Evolutionary conservation across 1,140 invertebrate species (phyloP), one percentile per base, ranked within the genome.

Genomic region (Neomicropteryx cornuta): DNA sequence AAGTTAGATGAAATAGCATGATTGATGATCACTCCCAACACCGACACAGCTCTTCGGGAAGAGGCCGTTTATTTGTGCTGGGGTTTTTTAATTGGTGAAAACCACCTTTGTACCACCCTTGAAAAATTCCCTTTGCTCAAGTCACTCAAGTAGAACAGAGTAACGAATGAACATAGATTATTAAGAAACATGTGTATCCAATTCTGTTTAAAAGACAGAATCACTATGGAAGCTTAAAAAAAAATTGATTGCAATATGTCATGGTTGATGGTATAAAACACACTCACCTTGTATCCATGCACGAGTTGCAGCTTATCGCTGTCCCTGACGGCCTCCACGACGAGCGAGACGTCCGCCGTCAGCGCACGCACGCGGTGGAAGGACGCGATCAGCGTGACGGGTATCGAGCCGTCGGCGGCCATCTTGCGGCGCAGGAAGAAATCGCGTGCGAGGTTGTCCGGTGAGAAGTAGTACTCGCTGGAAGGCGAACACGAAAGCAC

Each of bases 401-500:
- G 89, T 35, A 99, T 76, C 56, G 81, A 98, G 35, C 96, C 96
- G 52, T 96, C 79, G 11, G 76, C 53, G 52, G 93, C 85, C 96
- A 99, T 99, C 75, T 95, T 95, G 42, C 91, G 77, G 36, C 96
- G 76, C 46, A 99, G 71, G 68, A 95, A 99, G 64, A 97, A 92
- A 60, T 99, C 96, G 51, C 87, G 81, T 48, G 86, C 77, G 34
- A 99, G 71, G 71, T 99, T 99, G 51, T 97, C 93, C 50, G 87
- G 83, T 57, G 91, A 96, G 68, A 99, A 98, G 75, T 99, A 99
- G 68, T 99, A 99, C 70, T 99, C 95, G 60, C 93, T 97, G 66
- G 21, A 78, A 73, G 47, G 49, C 36, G 43, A 43, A 44, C 14
- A n/a, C n/a, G n/a, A n/a, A n/a, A n/a, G n/a, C 43, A 47, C 38